These are phyloP conservation scores for Coelogynopora nodosa DNA, from an alignment of 2,888 invertebrate genomes.

Conservation along the genomic window DNA sequence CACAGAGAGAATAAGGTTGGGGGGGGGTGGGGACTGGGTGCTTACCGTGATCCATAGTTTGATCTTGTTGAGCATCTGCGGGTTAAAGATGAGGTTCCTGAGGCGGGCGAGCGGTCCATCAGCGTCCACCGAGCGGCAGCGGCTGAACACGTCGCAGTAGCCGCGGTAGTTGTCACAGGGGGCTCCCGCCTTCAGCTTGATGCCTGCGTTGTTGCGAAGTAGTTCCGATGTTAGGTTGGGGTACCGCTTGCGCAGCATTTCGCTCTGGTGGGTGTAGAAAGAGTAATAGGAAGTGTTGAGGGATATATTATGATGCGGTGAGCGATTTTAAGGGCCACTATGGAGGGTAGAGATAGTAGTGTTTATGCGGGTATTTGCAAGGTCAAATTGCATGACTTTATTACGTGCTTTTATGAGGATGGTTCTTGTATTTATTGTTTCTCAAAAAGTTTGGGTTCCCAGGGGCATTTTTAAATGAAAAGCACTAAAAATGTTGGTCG, in stretches of 20 bases:
- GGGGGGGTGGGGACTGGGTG: neutral
- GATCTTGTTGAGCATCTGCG: constrained; percentile 78
- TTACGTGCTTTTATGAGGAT: too few species aligned
- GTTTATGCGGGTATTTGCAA: too few species aligned
- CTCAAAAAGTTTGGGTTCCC: too few species aligned
- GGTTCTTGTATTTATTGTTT: too few species aligned
- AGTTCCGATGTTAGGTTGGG: constrained; percentile 21
- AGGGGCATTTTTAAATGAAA: too few species aligned
- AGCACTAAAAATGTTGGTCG: too few species aligned
- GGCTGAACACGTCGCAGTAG: constrained; percentile 97
- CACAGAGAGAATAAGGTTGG: neutral
- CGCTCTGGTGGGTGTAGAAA: constrained; percentile 49
- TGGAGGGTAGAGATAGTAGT: too few species aligned
- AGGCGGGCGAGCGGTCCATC: constrained; percentile 93
- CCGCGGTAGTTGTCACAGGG: constrained; percentile 97
- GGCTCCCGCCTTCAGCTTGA: constrained; percentile 78
- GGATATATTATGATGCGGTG: too few species aligned
- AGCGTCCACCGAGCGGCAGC: constrained; percentile 95
- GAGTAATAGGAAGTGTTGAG: too few species aligned
- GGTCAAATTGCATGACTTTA: too few species aligned
- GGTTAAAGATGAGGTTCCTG: constrained; percentile 88
- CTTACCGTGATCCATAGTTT: constrained; percentile 83
- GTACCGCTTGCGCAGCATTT: neutral
- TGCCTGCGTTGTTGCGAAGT: constrained; percentile 54
- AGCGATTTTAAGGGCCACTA: too few species aligned